These are phyloP conservation scores for Clavelina lepadiformis DNA, from an alignment of 23 tunicate species.

Conservation along the genomic window DNA sequence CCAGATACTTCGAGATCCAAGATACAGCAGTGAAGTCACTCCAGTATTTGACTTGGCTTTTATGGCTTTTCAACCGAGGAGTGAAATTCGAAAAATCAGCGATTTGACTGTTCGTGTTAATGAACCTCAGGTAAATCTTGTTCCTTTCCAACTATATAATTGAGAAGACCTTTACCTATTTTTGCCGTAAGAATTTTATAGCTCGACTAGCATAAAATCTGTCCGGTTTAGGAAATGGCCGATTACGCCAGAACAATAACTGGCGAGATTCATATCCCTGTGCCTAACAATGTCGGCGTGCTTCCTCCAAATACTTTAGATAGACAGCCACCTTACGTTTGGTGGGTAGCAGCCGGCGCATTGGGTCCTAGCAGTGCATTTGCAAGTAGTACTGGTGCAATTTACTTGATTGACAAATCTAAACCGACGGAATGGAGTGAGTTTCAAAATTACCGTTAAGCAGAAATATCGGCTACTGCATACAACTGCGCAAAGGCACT, in stretches of 20 bases:
- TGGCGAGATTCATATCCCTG: conserved; percentile 22
- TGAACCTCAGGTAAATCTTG: conserved; percentile 64
- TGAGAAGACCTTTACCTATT: no score
- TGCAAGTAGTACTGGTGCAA: conserved; percentile 41
- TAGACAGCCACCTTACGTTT: conserved; percentile 66
- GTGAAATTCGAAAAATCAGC: conserved; percentile 55
- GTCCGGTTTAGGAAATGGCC: conserved; percentile 18
- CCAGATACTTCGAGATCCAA: conserved; percentile 67
- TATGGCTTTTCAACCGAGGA: conserved; percentile 49
- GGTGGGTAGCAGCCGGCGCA: conserved; percentile 94
- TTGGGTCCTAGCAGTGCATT: conserved; percentile 19
- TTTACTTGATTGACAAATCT: conserved; percentile 73
- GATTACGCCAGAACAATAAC: conserved; percentile 55
- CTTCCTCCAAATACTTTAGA: conserved; percentile 71
- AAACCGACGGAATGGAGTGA: no score
- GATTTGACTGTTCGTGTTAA: conserved; percentile 44
- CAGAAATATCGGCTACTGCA: not conserved
- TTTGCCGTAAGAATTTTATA: no score
- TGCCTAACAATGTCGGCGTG: conserved; percentile 70
- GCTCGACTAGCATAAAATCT: not conserved
- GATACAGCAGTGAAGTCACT: conserved; percentile 26
- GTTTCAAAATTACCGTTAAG: not conserved
- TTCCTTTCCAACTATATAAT: no score
- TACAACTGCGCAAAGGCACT: not conserved
- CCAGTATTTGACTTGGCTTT: conserved; percentile 69